Evolutionary conservation across 2,113 vertebrate genomes (phyloP).

Genomic region (Seriola quinqueradiata): DNA sequence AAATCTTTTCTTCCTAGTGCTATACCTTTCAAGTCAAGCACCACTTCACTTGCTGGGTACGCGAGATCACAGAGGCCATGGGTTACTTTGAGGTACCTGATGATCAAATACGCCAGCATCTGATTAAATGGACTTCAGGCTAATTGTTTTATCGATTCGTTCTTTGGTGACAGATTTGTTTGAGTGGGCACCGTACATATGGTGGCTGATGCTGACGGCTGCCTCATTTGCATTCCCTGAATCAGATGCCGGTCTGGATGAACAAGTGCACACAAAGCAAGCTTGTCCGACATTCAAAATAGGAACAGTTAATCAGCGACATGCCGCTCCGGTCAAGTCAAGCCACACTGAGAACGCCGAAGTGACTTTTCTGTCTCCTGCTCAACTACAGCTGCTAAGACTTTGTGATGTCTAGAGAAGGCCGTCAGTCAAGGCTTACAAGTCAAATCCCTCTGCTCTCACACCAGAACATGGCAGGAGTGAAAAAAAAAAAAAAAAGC

Average conservation of each 20-base stretch:
- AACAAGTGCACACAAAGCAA: conserved; percentile 47
- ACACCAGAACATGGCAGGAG: conserved; percentile 39
- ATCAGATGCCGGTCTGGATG: conserved; percentile 29
- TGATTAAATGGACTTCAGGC: conserved; percentile 27
- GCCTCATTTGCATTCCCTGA: conserved; percentile 62
- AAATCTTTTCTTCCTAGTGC: conserved; percentile 11
- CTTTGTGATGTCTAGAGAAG: conserved; percentile 42
- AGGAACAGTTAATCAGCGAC: conserved; percentile 42
- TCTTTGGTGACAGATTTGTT: conserved; percentile 11
- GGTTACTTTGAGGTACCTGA: conserved; percentile 27
- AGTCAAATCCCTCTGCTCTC: conserved; percentile 57
- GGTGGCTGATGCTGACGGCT: neutral
- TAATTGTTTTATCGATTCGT: conserved; percentile 26
- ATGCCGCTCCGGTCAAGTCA: neutral
- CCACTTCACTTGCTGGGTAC: conserved; percentile 18
- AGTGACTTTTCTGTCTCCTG: conserved; percentile 14
- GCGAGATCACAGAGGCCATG: conserved; percentile 31
- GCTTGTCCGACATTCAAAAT: conserved; percentile 65
- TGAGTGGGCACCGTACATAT: neutral
- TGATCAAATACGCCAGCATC: conserved; percentile 19
- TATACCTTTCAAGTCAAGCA: conserved; percentile 47
- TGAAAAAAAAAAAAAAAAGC: conserved; percentile 17
- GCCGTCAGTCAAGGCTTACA: conserved; percentile 42
- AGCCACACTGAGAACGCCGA: neutral
- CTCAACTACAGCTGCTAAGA: conserved; percentile 23